Base-by-base conservation (phyloP, 2,888 invertebrate genomes). In the Mythimna albipuncta region DNA sequence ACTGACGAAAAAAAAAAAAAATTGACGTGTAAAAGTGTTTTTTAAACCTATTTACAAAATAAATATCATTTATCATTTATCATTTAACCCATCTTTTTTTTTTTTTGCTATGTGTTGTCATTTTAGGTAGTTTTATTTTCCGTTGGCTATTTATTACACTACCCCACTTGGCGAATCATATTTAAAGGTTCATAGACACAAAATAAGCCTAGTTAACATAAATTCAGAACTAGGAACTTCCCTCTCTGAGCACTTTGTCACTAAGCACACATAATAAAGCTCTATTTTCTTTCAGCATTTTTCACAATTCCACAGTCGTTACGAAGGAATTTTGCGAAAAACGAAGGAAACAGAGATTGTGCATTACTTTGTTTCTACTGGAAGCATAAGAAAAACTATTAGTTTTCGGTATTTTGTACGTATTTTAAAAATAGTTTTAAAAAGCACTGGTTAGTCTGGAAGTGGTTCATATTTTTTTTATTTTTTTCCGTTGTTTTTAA, bases 231-330 rank as follows among this genome's bases (percentile, higher is more conserved):
- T 35, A 71, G n/a, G 11, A 35, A 62, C 4, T 52, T 62, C 9
- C 7, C n/a, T 52, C 44, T 35, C 11, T 32, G 16, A 6, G 21
- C 21, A 50, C 10, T 64, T 44, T 66, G 54, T 64, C 32, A 50
- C 38, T 41, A 38, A 61, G 50, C 35, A 38, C 41, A 57, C 13
- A 55, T 59, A 38, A 70, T 44, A 77, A 11, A 35, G 54, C 44
- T 11, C 63, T 41, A 26, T 73, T 73, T 63, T 65, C 58, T 65
- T 63, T 6, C 47, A 62, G 21, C 1, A 64, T 68, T 72, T 68
- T 58, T 35, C 35, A 62, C 61, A 62, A 54, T 72, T 47, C 57
- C 47, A 57, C 32, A 57, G 67, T 64, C 10, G 44, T 44, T 52
- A 54, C 55, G 38, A 68, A 67, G 57, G 5, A 50, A 57, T 35